These are phyloP conservation scores for Corythornis cristatus DNA, from an alignment of 2,113 vertebrate genomes.

Conservation along the genomic window DNA sequence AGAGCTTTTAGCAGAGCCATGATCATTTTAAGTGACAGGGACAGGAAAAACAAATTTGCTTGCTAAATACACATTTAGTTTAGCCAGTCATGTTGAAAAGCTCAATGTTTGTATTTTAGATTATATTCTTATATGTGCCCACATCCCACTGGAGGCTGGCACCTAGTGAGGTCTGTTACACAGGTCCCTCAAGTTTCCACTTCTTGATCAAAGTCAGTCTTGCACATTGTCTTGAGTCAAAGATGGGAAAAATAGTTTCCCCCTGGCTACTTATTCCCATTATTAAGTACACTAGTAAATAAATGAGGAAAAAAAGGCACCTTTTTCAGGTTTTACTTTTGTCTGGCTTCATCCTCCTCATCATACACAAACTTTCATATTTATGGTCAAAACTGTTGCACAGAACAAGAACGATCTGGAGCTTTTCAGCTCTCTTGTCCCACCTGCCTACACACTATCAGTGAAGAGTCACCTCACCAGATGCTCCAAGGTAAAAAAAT, in stretches of 20 bases:
- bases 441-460: not conserved
- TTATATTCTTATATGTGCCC: not conserved
- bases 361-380: not conserved
- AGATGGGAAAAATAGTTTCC: not conserved
- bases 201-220: not conserved
- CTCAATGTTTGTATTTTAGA: not conserved
- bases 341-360: not conserved
- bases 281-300: not conserved
- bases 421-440: not conserved
- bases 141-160: not conserved
- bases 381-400: not conserved
- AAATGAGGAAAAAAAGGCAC: not conserved
- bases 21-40: not conserved
- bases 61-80: not conserved
- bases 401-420: not conserved
- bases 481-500: constrained; percentile 3
- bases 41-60: not conserved
- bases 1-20: not conserved
- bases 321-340: not conserved
- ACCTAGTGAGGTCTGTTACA: not conserved
- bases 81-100: not conserved
- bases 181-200: not conserved
- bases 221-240: not conserved
- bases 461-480: constrained; percentile 11
- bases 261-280: not conserved